These are phyloP conservation scores for Xiphophorus maculatus DNA, from an alignment of 2,113 vertebrate species.

Conservation along the genomic window DNA sequence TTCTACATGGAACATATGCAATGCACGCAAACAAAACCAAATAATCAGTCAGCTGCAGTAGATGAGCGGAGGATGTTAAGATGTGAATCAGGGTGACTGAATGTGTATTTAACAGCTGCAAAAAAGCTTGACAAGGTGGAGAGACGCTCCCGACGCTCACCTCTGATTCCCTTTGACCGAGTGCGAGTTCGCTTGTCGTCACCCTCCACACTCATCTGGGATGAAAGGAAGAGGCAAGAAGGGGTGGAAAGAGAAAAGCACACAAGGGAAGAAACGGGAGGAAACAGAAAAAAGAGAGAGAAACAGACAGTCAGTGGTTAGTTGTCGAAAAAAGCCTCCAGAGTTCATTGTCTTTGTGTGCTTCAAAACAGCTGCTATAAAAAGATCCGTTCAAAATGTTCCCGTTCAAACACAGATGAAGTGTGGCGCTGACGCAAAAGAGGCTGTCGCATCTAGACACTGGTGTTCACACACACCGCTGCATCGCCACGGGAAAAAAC, in stretches of 20 bases:
- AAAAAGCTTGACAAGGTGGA: constrained; percentile 14
- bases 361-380: constrained; percentile 24
- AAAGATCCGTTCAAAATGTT: constrained; percentile 20
- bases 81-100: constrained; percentile 10
- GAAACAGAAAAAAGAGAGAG: neutral
- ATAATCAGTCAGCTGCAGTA: neutral
- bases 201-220: constrained; percentile 94
- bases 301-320: constrained; percentile 14
- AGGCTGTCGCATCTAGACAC: constrained; percentile 14
- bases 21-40: neutral
- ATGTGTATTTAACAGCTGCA: constrained; percentile 11
- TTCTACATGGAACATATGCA: neutral
- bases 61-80: constrained; percentile 8
- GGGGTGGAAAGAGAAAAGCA: neutral
- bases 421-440: constrained; percentile 30
- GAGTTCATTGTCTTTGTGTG: constrained; percentile 6
- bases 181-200: constrained; percentile 92
- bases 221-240: constrained; percentile 22
- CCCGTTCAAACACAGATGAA: constrained; percentile 17
- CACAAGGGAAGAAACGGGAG: neutral
- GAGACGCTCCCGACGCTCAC: constrained; percentile 75
- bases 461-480: neutral
- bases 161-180: constrained; percentile 92
- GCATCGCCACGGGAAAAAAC: neutral
- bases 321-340: constrained; percentile 5